Evolutionary conservation across 2,888 invertebrate species (phyloP).

Genomic region (Scelioninae gen. 1): DNA sequence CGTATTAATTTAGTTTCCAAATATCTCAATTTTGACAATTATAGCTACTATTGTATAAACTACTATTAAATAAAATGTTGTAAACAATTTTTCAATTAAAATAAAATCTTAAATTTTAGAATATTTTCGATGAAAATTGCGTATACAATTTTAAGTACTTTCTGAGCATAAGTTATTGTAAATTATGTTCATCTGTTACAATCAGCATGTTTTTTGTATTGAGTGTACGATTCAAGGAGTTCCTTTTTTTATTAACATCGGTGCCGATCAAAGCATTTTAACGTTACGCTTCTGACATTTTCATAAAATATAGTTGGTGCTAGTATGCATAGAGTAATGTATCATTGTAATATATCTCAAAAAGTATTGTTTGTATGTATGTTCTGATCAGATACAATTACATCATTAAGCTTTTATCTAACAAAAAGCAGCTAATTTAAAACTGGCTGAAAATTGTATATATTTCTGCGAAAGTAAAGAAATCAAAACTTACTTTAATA

Average conservation of each 20-base stretch:
- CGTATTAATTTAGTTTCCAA: no score
- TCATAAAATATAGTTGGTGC: neutral
- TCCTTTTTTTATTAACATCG: neutral
- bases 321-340: slow-evolving; percentile 48
- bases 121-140: no score
- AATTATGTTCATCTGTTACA: neutral
- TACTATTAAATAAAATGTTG: no score
- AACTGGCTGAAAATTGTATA: no score
- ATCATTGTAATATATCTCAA: neutral
- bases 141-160: neutral
- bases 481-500: no score
- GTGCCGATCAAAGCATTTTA: slow-evolving; percentile 32
- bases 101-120: no score
- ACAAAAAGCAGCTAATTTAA: slow-evolving; percentile 5
- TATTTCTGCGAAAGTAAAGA: no score
- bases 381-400: neutral
- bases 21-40: no score
- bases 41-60: no score
- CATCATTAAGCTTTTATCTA: slow-evolving; percentile 10
- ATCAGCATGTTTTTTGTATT: neutral
- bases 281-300: slow-evolving; percentile 17
- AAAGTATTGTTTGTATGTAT: neutral
- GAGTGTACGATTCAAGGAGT: neutral
- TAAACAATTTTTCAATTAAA: no score
- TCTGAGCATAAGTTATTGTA: neutral